Evolutionary conservation across 2,113 vertebrate species (phyloP).

Genomic region (Axis porcinus): DNA sequence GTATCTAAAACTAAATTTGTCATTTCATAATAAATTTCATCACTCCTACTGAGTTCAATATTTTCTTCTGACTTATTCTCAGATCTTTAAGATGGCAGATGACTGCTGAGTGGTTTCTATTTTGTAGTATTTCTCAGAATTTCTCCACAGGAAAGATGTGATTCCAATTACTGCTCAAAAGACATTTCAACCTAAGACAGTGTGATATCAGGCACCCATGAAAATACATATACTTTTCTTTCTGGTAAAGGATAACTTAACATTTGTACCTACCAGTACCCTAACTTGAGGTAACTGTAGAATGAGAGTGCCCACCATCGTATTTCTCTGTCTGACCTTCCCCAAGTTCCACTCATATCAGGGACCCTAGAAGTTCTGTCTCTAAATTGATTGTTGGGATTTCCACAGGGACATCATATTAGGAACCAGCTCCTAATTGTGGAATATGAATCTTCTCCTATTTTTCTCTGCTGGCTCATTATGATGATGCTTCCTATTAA

Average conservation of each 20-base stretch:
- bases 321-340: neutral
- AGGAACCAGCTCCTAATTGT: neutral
- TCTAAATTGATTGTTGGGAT: neutral
- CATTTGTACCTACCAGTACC: neutral
- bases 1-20: neutral
- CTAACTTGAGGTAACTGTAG: neutral
- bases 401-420: neutral
- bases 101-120: neutral
- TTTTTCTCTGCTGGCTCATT: neutral
- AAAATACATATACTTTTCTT: neutral
- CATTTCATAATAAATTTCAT: neutral
- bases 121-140: neutral
- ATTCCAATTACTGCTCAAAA: neutral
- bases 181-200: neutral
- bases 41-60: neutral
- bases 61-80: neutral
- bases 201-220: neutral
- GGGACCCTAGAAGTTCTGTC: neutral
- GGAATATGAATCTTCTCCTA: neutral
- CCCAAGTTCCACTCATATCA: fast-evolving
- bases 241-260: neutral
- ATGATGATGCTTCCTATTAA: neutral
- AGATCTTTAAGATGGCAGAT: neutral
- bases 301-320: neutral
- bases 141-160: neutral